Base-by-base conservation (phyloP, 2,888 invertebrate species). In the Eulithis prunata region DNA sequence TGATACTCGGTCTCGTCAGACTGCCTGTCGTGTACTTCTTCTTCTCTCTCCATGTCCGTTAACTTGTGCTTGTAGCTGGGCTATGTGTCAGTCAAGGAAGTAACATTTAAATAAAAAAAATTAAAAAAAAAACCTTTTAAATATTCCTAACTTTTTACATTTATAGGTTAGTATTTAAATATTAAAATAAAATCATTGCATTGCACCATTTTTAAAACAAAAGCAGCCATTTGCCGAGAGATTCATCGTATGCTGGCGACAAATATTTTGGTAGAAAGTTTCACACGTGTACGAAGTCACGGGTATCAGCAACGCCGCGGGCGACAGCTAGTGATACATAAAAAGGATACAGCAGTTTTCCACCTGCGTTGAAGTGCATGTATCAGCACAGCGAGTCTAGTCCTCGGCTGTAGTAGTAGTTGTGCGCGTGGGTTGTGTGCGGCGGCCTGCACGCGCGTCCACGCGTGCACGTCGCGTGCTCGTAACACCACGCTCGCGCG, bases 351-450 rank as follows among this genome's bases (percentile, higher is more conserved):
- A 41, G 67, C 11, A 3, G 47, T n/a, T 43, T 49, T 64, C 98
- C 98, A 99, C 76, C 97, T 95, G 0, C 94, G 94, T 76, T 95
- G 95, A 71, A 99, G 94, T 64, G 95, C 97, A 72, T 93, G 91
- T 41, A 98, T 93, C 46, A 78, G 57, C 79, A 38, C 95, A 96
- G 71, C 92, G 90, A 53, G 94, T 54, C 96, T 94, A 71, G 96
- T 95, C 78, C 97, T 96, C 62, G 97, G 94, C 28, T 97, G 95
- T 51, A 57, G 63, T n/a, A 46, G 45, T 8, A 68, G 46, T 54
- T 51, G 54, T 5, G 97, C 94, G 74, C 98, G 95, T 38, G 99
- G 99, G 94, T 99, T 99, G 94, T 98, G 98, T 2, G 98, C 96
- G 62, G 97, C 91, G 7, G 94, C 94, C 85, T 98, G 98, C 41